A percentile compares a stretch with the other conserved stretches of the same genome.
phyloP scores from a whole-genome alignment of 2,888 invertebrate genomes.

The Troglohyphantes excavatus region DNA sequence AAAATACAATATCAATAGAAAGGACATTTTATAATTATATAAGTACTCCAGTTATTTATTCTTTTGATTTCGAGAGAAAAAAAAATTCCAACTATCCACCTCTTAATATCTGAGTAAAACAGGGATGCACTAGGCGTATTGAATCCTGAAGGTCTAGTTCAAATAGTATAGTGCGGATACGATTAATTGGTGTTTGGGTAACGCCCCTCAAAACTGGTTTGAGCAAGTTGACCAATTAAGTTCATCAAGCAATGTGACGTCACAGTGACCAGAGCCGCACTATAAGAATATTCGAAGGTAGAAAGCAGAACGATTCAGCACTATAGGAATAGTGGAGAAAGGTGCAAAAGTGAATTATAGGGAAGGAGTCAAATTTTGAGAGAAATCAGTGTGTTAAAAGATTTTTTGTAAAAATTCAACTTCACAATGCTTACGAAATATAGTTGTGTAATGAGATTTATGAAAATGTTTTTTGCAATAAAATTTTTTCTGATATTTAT shows the following conservation, averaged over 20 bases:
- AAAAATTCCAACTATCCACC: too few species aligned
- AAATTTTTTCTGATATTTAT: constrained; percentile 59
- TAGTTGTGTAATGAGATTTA: constrained; percentile 66
- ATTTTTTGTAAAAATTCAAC: constrained; percentile 53
- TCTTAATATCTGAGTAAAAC: constrained; percentile 10
- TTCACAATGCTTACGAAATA: constrained; percentile 63
- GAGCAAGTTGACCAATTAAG: too few species aligned
- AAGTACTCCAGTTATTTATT: too few species aligned
- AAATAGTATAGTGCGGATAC: not conserved
- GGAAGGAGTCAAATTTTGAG: not conserved
- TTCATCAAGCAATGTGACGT: too few species aligned
- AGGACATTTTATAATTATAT: too few species aligned
- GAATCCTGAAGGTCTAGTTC: not conserved
- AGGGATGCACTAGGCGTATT: not conserved
- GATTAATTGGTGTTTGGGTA: too few species aligned
- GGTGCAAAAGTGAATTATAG: constrained; percentile 11
- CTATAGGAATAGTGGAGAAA: constrained; percentile 31
- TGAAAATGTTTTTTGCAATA: constrained; percentile 73
- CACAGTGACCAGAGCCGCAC: not conserved
- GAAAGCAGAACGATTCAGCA: not conserved
- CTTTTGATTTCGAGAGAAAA: too few species aligned
- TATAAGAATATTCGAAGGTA: constrained; percentile 27
- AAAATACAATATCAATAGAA: too few species aligned
- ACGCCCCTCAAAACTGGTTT: too few species aligned
- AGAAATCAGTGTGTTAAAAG: constrained; percentile 66